Base-by-base conservation (phyloP, 1,140 invertebrate genomes). In the Drosophila willistoni region DNA sequence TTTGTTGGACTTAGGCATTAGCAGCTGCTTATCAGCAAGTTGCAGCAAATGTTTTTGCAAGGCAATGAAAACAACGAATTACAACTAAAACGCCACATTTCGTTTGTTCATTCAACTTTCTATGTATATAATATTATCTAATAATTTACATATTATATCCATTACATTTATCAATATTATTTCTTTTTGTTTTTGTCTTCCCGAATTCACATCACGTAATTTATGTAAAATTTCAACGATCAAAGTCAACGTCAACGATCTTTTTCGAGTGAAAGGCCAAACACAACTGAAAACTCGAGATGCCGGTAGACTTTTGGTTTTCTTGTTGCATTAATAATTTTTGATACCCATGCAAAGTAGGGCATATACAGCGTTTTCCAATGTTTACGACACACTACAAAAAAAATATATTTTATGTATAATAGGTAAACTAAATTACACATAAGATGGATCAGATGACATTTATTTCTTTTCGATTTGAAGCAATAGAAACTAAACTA, bases 1-100 rank as follows among this genome's bases (percentile, higher is more conserved):
- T 57, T 44, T 51, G 36, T 54, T 17, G 25, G 29, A 19, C 51
- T 44, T 51, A 33, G 13, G n/a, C 7, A 4, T n/a, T 36, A 65
- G 39, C 69, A 70, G 72, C 14, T 59, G 81, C 77, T 84, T 84
- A 84, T 84, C 77, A 71, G 54, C 7, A 41, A 29, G 29, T 29
- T 29, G 29, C 33, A 59, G 14, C 33, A 36, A 59, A 59, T 19
- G 19, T 61, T 25, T 34, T 34, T 60, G 57, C 29, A 34, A 22
- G 3, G 9, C 44, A 22, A 12, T 19, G 10, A 19, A 22, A 47
- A 12, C 6, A 19, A 17, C 12, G 10, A 39, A 39, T 12, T 39
- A 12, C 4, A 13, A 39, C 36, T 39, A 39, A 39, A 39, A 13
- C 12, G 12, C 3, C 10, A 29, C 29, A 13, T 39, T 39, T 39